phyloP scores from a whole-genome alignment of 2,113 vertebrate genomes.

The Xiphophorus couchianus region DNA sequence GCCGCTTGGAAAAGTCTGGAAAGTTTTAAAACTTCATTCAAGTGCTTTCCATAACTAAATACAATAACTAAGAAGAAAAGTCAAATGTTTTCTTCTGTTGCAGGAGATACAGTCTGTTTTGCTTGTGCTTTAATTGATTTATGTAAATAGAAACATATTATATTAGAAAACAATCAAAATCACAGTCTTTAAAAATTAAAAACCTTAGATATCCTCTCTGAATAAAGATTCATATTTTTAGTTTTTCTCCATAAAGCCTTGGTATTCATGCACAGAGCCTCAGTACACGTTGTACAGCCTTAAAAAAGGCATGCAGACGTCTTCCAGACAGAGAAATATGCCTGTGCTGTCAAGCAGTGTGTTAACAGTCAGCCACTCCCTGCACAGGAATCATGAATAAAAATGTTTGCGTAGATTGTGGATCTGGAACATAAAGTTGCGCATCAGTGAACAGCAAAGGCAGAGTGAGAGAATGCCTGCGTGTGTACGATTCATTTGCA shows the following conservation, averaged over 20 bases:
- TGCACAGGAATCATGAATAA: conserved; percentile 63
- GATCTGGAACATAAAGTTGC: conserved; percentile 42
- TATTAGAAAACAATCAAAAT: background rate
- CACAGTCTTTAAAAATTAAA: background rate
- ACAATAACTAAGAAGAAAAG: no score
- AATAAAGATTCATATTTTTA: background rate
- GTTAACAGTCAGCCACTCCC: conserved; percentile 51
- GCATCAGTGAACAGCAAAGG: conserved; percentile 54
- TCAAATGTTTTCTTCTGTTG: no score
- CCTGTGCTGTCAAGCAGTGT: conserved; percentile 49
- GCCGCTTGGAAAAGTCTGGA: no score
- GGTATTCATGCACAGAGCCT: conserved; percentile 8
- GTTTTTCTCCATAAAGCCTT: background rate
- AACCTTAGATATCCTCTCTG: background rate
- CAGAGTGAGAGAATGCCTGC: conserved; percentile 40
- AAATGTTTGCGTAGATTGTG: conserved; percentile 62
- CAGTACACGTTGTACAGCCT: conserved; percentile 36
- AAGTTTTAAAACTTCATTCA: no score
- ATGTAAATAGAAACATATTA: background rate
- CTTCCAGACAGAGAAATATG: conserved; percentile 58
- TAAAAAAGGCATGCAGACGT: conserved; percentile 37
- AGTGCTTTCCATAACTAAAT: no score
- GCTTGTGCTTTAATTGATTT: no score
- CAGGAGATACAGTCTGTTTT: no score
- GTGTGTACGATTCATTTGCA: conserved; percentile 37